Percentiles rank a stretch among this genome's conserved stretches.
Evolutionary conservation across 2,797 vertebrate genomes (phyloP).

Genomic region (Esox masquinongy): DNA sequence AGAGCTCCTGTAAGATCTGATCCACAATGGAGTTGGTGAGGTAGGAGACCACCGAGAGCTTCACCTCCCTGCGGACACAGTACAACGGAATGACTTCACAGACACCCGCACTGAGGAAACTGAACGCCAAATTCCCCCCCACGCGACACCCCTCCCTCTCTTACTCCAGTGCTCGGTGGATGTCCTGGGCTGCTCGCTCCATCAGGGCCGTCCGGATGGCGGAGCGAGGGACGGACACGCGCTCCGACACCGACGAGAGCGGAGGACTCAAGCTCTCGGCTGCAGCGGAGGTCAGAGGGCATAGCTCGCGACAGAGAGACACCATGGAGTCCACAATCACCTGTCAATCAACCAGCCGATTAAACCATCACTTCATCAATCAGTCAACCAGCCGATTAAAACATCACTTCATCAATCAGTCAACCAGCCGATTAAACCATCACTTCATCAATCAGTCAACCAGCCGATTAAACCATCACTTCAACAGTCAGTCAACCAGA

Average conservation of each 20-base stretch:
- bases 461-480: background rate
- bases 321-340: slow-evolving; percentile 93
- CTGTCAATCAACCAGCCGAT: slow-evolving; percentile 53
- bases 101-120: background rate
- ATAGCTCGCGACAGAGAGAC: slow-evolving; percentile 85
- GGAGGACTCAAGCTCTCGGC: slow-evolving; percentile 84
- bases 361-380: background rate
- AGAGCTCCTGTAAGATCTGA: slow-evolving; percentile 90
- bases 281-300: slow-evolving; percentile 82
- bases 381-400: background rate
- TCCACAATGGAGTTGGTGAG: slow-evolving; percentile 92
- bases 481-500: background rate
- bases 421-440: background rate
- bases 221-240: slow-evolving; percentile 85
- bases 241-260: slow-evolving; percentile 85
- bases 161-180: slow-evolving; percentile 89
- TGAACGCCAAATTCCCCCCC: background rate
- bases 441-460: background rate
- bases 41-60: slow-evolving; percentile 89
- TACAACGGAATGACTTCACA: background rate
- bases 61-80: slow-evolving; percentile 80
- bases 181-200: slow-evolving; percentile 88
- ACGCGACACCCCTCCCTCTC: slow-evolving; percentile 31
- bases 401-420: background rate
- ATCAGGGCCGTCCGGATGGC: slow-evolving; percentile 85